Percentiles rank a stretch among this genome's conserved stretches.
Evolutionary conservation across 2,113 vertebrate genomes (phyloP).

Genomic region (Cathartes aura): DNA sequence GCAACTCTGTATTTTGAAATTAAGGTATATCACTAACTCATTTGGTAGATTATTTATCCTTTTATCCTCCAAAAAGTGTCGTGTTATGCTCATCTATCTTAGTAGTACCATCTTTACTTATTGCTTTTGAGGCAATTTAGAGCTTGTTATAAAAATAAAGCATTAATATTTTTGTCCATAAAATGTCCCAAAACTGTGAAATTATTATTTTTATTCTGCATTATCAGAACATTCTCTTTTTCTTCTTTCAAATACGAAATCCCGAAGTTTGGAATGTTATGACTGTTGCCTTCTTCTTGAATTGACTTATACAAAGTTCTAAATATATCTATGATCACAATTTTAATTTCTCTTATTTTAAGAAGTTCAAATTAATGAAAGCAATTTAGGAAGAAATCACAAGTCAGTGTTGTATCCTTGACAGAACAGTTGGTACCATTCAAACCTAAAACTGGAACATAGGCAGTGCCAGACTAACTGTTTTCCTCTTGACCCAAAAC

Average conservation of each 20-base stretch:
- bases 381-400: background rate
- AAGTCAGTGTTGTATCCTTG: background rate
- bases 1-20: background rate
- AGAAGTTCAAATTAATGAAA: background rate
- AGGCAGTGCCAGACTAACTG: background rate
- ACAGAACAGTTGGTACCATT: background rate
- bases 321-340: background rate
- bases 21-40: background rate
- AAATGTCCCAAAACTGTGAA: background rate
- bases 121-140: background rate
- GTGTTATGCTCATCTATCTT: background rate
- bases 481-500: background rate
- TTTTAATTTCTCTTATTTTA: background rate
- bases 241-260: background rate
- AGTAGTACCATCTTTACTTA: background rate
- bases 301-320: background rate
- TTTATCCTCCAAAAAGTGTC: background rate
- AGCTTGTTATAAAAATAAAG: background rate
- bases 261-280: background rate
- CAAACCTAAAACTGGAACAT: background rate
- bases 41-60: background rate
- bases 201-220: background rate
- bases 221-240: background rate
- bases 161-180: background rate
- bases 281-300: background rate